A percentile compares a stretch with the other conserved stretches of the same genome.
Evolutionary conservation across 2,797 vertebrate genomes (phyloP).

Genomic region (Eidolon dupreanum): DNA sequence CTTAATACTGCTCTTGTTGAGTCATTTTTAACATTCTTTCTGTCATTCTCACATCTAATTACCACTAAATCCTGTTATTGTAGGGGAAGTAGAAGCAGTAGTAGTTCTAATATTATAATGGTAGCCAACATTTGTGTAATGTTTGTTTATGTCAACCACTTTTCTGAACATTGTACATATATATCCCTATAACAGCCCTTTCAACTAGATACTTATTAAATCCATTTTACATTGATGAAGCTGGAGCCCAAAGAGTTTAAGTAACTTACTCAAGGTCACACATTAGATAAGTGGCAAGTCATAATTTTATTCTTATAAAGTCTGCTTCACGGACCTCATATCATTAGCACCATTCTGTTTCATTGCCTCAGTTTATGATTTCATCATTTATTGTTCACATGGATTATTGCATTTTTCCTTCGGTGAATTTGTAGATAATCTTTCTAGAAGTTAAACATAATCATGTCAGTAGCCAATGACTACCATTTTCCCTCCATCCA

Average conservation of each 20-base stretch:
- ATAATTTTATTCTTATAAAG: background rate
- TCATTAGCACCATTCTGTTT: background rate
- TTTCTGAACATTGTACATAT: background rate
- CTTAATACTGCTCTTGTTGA: background rate
- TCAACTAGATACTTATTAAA: background rate
- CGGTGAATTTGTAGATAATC: background rate
- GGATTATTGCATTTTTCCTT: background rate
- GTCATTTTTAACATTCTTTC: background rate
- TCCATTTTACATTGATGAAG: background rate
- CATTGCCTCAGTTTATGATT: background rate
- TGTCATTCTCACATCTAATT: background rate
- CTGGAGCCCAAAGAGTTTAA: background rate
- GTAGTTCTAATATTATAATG: background rate
- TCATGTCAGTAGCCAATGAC: background rate
- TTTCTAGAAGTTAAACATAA: background rate
- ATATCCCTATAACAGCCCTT: background rate
- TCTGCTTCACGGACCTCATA: background rate
- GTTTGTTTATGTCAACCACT: background rate
- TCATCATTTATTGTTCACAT: background rate
- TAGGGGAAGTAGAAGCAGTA: background rate
- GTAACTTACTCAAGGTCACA: background rate
- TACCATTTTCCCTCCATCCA: background rate
- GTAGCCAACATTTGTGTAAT: background rate
- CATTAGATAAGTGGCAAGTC: background rate
- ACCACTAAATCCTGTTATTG: background rate